Evolutionary conservation across 1,140 invertebrate genomes (phyloP).

Genomic region (Papilio polytes): DNA sequence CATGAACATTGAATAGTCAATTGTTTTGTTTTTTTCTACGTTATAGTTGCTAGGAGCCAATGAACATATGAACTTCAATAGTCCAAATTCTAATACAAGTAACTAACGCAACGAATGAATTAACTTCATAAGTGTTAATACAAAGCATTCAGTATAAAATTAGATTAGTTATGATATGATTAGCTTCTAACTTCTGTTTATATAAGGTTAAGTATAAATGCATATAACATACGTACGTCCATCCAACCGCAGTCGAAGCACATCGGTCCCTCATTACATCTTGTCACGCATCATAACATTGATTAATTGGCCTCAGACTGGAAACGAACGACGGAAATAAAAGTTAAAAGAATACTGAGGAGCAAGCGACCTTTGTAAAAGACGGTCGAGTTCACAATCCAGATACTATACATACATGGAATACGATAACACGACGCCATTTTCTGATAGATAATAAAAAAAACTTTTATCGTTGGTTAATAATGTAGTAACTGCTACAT

Average conservation of each 20-base stretch:
- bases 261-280: conserved; percentile 64
- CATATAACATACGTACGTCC: conserved; percentile 32
- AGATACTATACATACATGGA: conserved; percentile 69
- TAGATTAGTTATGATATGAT: not conserved
- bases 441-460: conserved; percentile 65
- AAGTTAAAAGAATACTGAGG: conserved; percentile 60
- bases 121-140: not conserved
- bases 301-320: conserved; percentile 74
- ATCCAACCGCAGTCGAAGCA: conserved; percentile 39
- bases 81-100: not conserved
- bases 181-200: not conserved
- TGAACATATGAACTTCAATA: not conserved
- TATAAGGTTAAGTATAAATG: conserved; percentile 11
- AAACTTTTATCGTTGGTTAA: not conserved
- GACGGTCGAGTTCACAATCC: conserved; percentile 51
- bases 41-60: not conserved
- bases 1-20: conserved; percentile 4
- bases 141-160: not conserved
- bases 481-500: not conserved
- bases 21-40: not conserved
- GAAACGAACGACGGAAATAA: conserved; percentile 56
- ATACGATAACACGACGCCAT: conserved; percentile 52
- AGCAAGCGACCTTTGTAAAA: conserved; percentile 72
- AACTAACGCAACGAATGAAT: too few species aligned
- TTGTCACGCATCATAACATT: conserved; percentile 73